A percentile compares a stretch with the other conserved stretches of the same genome.
phyloP scores from a whole-genome alignment of 2,888 invertebrate genomes.

The Ditylenchus weischeri region DNA sequence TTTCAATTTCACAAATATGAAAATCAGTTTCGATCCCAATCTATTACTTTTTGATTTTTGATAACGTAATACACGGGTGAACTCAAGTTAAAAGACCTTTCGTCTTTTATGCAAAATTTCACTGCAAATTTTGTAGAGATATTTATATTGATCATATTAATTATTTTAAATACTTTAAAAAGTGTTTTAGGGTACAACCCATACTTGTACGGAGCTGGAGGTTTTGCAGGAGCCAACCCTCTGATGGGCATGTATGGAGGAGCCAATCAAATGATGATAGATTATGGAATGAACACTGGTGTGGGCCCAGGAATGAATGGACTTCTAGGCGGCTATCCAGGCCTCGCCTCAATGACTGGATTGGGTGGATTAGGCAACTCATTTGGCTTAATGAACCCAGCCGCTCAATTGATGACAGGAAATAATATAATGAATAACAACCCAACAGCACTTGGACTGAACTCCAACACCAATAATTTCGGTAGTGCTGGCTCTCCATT shows the following conservation, averaged over 20 bases:
- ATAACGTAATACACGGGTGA: too few species aligned
- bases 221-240: neutral
- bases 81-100: too few species aligned
- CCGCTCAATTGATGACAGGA: neutral
- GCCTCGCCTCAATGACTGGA: neutral
- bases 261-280: neutral
- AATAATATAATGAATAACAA: neutral
- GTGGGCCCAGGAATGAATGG: slow-evolving; percentile 1
- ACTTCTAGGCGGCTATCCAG: neutral
- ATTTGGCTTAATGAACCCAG: slow-evolving; percentile 4
- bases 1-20: too few species aligned
- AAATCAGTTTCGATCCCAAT: too few species aligned
- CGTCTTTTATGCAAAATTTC: too few species aligned
- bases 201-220: neutral
- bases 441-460: neutral
- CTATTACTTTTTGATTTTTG: too few species aligned
- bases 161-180: too few species aligned
- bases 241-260: slow-evolving; percentile 3
- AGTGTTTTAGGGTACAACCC: slow-evolving; percentile 5
- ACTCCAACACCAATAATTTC: slow-evolving; percentile 2
- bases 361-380: neutral
- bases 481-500: slow-evolving; percentile 5
- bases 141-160: too few species aligned
- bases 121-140: too few species aligned
- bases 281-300: neutral